Evolutionary conservation across 2,888 invertebrate genomes (phyloP).

Genomic region (Notodonta ziczac): DNA sequence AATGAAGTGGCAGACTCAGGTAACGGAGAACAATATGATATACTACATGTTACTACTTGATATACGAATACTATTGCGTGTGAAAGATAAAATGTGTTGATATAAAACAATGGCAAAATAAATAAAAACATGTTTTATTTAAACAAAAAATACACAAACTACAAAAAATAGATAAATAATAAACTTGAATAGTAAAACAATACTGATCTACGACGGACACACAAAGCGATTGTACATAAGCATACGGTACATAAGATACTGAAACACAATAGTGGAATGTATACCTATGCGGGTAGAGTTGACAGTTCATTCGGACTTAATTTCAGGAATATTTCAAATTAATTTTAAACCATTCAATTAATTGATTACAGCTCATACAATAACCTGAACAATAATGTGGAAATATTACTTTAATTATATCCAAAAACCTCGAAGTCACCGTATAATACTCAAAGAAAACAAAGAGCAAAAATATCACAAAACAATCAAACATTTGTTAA

Average conservation of each 20-base stretch:
- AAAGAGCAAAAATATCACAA: too few species aligned
- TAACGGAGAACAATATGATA: neutral
- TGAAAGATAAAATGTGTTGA: neutral
- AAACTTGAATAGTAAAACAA: constrained; percentile 22
- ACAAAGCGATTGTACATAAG: constrained; percentile 24
- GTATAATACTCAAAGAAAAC: too few species aligned
- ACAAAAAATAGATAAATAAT: constrained; percentile 21
- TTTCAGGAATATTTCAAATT: too few species aligned
- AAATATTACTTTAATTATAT: too few species aligned
- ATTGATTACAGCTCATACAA: too few species aligned
- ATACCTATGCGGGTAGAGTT: neutral
- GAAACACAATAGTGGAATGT: neutral
- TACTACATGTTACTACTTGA: neutral
- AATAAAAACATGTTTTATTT: constrained; percentile 27
- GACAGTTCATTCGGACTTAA: neutral
- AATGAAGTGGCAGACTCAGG: neutral
- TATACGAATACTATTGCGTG: neutral
- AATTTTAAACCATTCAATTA: too few species aligned
- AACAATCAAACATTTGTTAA: too few species aligned
- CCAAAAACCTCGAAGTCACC: too few species aligned
- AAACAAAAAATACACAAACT: constrained; percentile 30
- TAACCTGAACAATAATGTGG: too few species aligned
- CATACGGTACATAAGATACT: constrained; percentile 1
- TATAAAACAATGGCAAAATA: constrained; percentile 29
- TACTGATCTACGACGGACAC: constrained; percentile 22